These are phyloP conservation scores for Apogon hyalosoma DNA, from an alignment of 2,797 vertebrate species.

Conservation along the genomic window DNA sequence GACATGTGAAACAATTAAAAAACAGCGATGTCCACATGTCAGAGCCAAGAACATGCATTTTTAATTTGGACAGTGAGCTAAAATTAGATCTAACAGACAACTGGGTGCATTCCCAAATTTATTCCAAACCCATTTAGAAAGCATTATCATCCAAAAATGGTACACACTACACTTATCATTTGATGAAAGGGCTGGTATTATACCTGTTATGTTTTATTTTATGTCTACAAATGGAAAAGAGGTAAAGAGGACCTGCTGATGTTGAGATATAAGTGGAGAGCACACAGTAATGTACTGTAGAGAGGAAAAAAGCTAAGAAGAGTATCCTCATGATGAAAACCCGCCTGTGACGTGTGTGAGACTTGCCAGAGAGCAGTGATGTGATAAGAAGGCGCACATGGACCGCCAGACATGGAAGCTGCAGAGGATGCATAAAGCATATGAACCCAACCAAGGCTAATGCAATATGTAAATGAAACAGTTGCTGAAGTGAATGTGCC, in stretches of 20 bases:
- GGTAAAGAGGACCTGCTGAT: slow-evolving; percentile 3
- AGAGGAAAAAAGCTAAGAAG: slow-evolving; percentile 9
- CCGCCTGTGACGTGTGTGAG: slow-evolving; percentile 34
- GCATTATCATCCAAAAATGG: slow-evolving; percentile 35
- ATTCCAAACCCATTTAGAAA: slow-evolving; percentile 51
- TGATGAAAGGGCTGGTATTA: slow-evolving; percentile 10
- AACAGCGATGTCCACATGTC: slow-evolving; percentile 24
- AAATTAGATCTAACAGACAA: slow-evolving; percentile 55
- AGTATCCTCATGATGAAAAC: slow-evolving; percentile 39
- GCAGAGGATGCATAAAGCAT: slow-evolving; percentile 54
- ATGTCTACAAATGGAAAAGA: slow-evolving; percentile 2
- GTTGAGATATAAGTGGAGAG: not conserved
- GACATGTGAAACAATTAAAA: slow-evolving; percentile 33
- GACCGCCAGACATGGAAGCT: slow-evolving; percentile 49
- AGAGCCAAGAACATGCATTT: slow-evolving; percentile 30
- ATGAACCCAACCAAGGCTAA: slow-evolving; percentile 66
- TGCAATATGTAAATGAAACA: slow-evolving; percentile 75
- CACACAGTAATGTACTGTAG: slow-evolving; percentile 5
- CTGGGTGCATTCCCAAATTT: slow-evolving; percentile 34
- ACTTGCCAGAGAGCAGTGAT: slow-evolving; percentile 57
- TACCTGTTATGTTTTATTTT: not conserved
- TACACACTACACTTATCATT: slow-evolving; percentile 4
- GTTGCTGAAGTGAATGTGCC: slow-evolving; percentile 54
- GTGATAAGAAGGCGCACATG: slow-evolving; percentile 59
- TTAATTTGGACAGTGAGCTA: slow-evolving; percentile 45